Evolutionary conservation across 2,797 vertebrate species (phyloP), one percentile per base, ranked within the genome.

Genomic region (Hyperoplus immaculatus): DNA sequence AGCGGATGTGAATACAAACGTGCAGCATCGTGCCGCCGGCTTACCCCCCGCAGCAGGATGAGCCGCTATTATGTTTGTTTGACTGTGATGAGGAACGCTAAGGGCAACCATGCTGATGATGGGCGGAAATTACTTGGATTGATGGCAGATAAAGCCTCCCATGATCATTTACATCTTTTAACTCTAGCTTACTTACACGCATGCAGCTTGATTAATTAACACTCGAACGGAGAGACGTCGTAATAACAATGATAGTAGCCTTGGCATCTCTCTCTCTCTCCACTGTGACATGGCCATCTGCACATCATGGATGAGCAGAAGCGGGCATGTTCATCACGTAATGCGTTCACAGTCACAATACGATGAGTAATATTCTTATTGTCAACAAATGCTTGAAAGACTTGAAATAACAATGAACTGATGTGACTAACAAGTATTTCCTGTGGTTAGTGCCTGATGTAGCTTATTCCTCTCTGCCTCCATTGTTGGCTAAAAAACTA

Each of bases 131-230:
- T 57, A 82, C 65, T 82, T 14, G 10, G 70, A 87, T 86, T 88
- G 85, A 86, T 78, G 67, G 74, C 78, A 73, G 67, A 82, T 82
- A 79, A 88, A 85, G 72, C 82, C 72, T 16, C 14, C 73, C 76
- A 82, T 83, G 76, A 84, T 82, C 67, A 58, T 77, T 78, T 81
- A 73, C 50, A 75, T 87, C 80, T 80, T 87, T 86, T 82, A 86
- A 82, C 85, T 83, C 50, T 2, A 18, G 60, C 81, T 78, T 59
- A 46, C 62, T 65, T 63, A 77, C 78, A 81, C 71, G 65, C 49
- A 57, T 61, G 62, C 66, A 65, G 83, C 73, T 81, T 75, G 64
- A 82, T 85, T 85, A 82, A 87, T 87, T 78, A 85, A 77, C 64
- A 68, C 76, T 72, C 63, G 80, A 75, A 86, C 43, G 5, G 55